A percentile compares a stretch with the other conserved stretches of the same genome.
Conservation (phyloP, 1,140 invertebrate species). For the Drosophila asahinai region DNA sequence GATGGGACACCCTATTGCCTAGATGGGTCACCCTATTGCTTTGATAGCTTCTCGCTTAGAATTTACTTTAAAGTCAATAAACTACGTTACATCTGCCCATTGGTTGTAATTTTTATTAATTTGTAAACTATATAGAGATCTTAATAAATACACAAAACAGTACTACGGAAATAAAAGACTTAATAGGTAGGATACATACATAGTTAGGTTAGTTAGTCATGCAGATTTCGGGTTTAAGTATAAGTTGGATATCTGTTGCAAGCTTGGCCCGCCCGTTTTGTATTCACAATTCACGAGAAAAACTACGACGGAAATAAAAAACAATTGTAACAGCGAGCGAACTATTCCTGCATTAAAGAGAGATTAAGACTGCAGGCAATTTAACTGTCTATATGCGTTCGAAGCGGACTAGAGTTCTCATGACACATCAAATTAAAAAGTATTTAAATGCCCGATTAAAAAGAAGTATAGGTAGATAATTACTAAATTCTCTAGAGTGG, state of each 20-base stretch:
- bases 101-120: conserved; percentile 11
- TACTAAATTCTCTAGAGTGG: conserved; percentile 18
- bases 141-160: conserved; percentile 15
- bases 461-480: conserved; percentile 9
- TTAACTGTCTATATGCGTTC: conserved; percentile 15
- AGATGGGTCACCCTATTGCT: too few species aligned
- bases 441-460: conserved; percentile 7
- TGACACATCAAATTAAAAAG: conserved; percentile 16
- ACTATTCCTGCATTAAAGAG: not conserved
- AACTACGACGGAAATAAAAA: not conserved
- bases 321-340: conserved; percentile 3
- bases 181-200: conserved; percentile 10
- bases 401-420: conserved; percentile 22
- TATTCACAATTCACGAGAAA: conserved; percentile 6
- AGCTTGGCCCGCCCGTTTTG: conserved; percentile 9
- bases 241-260: not conserved
- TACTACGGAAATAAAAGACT: conserved; percentile 11
- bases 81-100: not conserved
- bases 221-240: not conserved
- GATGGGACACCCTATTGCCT: too few species aligned
- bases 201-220: conserved; percentile 7
- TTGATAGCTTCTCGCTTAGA: not conserved
- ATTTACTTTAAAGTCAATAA: not conserved
- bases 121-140: conserved; percentile 15
- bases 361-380: conserved; percentile 12